These are phyloP conservation scores for Baccha elongata DNA, from an alignment of 2,888 invertebrate species.

Conservation along the genomic window DNA sequence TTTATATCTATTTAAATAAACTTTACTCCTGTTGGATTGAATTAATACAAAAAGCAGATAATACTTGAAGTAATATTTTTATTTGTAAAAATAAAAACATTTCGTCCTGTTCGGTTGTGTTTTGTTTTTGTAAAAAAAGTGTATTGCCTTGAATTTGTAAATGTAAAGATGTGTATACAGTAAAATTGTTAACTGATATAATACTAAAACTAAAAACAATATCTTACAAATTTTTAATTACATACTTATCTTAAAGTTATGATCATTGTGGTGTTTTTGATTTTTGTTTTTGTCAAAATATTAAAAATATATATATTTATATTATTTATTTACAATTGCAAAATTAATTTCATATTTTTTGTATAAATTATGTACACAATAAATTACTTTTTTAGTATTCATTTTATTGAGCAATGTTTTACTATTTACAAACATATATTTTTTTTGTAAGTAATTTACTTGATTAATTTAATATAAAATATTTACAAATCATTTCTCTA, in stretches of 20 bases:
- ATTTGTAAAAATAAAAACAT: slow-evolving; percentile 52
- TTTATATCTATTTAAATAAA: no score
- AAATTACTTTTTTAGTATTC: slow-evolving; percentile 6
- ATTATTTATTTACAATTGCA: no score
- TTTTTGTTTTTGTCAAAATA: slow-evolving; percentile 47
- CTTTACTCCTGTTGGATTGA: not conserved
- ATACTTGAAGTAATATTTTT: slow-evolving; percentile 8
- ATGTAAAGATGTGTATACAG: slow-evolving; percentile 59
- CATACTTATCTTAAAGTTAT: slow-evolving; percentile 19
- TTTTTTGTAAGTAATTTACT: not conserved
- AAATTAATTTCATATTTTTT: no score
- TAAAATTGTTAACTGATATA: slow-evolving; percentile 52
- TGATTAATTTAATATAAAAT: not conserved
- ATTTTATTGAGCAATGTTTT: slow-evolving; percentile 12
- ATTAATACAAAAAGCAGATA: not conserved
- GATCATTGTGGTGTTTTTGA: slow-evolving; percentile 21
- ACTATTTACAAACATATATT: not conserved
- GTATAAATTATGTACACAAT: slow-evolving; percentile 6
- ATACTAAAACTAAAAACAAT: slow-evolving; percentile 48
- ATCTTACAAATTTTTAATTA: slow-evolving; percentile 58
- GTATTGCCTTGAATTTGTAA: slow-evolving; percentile 39
- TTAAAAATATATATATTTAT: slow-evolving; percentile 66
- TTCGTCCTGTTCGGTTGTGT: slow-evolving; percentile 8
- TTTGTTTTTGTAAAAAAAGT: not conserved
- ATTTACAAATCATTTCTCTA: slow-evolving; percentile 28